Percentiles rank a stretch among this genome's conserved stretches.
These are phyloP conservation scores for Epirrhoe tristata DNA, from an alignment of 2,888 invertebrate species.

Conservation along the genomic window DNA sequence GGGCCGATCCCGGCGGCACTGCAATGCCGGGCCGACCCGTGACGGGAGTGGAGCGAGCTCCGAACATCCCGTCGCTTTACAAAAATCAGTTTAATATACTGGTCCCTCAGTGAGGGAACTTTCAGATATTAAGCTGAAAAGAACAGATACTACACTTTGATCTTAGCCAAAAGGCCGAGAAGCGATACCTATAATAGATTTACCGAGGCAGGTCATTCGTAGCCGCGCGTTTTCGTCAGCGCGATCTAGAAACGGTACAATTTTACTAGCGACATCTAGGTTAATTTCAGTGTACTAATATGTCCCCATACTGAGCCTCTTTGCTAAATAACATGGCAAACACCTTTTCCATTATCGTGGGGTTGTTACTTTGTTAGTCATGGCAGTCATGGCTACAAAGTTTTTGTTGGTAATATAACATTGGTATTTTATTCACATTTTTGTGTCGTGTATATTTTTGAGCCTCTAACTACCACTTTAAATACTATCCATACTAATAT, in stretches of 20 bases:
- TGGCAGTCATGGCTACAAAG: neutral
- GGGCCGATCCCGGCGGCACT: conserved; percentile 32
- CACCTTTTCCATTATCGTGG: neutral
- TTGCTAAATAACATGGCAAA: conserved; percentile 3
- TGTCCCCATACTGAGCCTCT: conserved; percentile 17
- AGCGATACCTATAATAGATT: conserved; percentile 5
- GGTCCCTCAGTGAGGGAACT: conserved; percentile 31
- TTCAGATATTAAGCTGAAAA: conserved; percentile 32
- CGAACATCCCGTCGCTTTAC: conserved; percentile 29
- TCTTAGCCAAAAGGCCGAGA: conserved; percentile 33
- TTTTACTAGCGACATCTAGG: conserved; percentile 26
- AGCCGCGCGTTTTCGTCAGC: conserved; percentile 27
- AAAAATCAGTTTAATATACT: conserved; percentile 31
- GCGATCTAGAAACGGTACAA: conserved; percentile 15
- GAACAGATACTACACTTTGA: conserved; percentile 32
- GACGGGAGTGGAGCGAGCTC: conserved; percentile 31
- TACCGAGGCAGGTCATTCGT: conserved; percentile 8
- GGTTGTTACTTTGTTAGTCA: neutral
- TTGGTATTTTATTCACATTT: no score
- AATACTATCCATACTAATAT: no score
- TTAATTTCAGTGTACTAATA: neutral
- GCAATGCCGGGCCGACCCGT: conserved; percentile 32
- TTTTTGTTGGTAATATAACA: no score
- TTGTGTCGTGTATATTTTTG: no score
- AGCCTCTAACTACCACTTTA: no score